phyloP scores from a whole-genome alignment of 2,888 invertebrate genomes.

The Bhutanitis thaidina region DNA sequence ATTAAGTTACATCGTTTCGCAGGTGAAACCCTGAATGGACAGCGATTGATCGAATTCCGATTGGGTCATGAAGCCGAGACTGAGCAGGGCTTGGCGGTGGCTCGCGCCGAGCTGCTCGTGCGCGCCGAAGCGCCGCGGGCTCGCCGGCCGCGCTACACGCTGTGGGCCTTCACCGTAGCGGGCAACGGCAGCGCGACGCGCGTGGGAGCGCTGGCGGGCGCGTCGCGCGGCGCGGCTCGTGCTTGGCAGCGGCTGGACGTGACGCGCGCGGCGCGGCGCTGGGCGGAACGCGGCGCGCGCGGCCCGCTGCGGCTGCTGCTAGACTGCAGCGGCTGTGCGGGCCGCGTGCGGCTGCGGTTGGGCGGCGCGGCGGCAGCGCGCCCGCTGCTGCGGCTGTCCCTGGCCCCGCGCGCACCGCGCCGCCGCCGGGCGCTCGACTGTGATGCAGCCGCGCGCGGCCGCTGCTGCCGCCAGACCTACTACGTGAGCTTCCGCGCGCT shows the following conservation, averaged over 20 bases:
- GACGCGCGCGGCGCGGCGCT: constrained; percentile 86
- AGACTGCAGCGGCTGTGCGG: constrained; percentile 91
- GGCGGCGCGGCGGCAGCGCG: constrained; percentile 87
- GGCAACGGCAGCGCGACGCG: constrained; percentile 81
- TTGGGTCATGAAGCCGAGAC: constrained; percentile 81
- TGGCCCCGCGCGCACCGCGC: constrained; percentile 84
- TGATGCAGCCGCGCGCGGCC: constrained; percentile 76
- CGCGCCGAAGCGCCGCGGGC: constrained; percentile 55
- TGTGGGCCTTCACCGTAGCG: constrained; percentile 86
- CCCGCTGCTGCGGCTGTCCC: constrained; percentile 90
- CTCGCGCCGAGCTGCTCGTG: constrained; percentile 90
- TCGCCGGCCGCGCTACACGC: constrained; percentile 77
- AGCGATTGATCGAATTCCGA: constrained; percentile 91
- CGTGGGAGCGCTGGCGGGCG: constrained; percentile 50
- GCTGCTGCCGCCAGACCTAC: constrained; percentile 92
- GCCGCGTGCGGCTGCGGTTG: constrained; percentile 77
- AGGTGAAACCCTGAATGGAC: constrained; percentile 92
- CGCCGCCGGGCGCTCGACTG: constrained; percentile 92
- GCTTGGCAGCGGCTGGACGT: constrained; percentile 95
- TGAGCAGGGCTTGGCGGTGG: constrained; percentile 84
- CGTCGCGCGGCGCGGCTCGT: constrained; percentile 47
- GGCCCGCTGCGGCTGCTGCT: constrained; percentile 85
- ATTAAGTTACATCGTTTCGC: constrained; percentile 36
- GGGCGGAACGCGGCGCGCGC: constrained; percentile 81
- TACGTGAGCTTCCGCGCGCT: constrained; percentile 95